Evolutionary conservation across 2,113 vertebrate genomes (phyloP).

Genomic region (Laticauda colubrina): DNA sequence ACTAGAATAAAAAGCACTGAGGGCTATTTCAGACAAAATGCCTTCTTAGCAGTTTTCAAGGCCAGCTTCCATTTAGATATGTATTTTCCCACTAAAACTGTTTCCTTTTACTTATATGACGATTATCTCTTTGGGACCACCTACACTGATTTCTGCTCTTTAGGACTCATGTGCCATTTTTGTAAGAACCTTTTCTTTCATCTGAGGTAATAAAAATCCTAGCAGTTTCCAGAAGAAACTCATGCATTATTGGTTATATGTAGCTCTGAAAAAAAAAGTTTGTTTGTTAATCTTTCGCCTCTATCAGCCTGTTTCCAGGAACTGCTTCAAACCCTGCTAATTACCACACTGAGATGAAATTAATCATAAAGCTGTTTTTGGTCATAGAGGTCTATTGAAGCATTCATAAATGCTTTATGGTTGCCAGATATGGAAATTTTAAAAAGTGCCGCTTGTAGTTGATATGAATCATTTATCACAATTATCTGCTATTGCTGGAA

Average conservation of each 20-base stretch:
- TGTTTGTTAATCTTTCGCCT: slow-evolving; percentile 63
- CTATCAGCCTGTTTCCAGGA: slow-evolving; percentile 55
- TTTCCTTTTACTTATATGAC: not conserved
- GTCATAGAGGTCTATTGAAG: slow-evolving; percentile 55
- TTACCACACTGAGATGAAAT: slow-evolving; percentile 70
- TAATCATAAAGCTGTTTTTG: slow-evolving; percentile 70
- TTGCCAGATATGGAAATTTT: slow-evolving; percentile 67
- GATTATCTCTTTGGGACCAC: not conserved
- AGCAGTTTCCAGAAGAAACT: slow-evolving; percentile 46
- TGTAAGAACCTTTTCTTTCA: not conserved
- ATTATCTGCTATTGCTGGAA: slow-evolving; percentile 67
- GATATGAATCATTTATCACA: slow-evolving; percentile 73
- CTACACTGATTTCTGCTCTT: not conserved
- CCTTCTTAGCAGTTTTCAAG: not conserved
- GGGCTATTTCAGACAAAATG: not conserved
- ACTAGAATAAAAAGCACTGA: not conserved
- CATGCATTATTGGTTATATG: slow-evolving; percentile 41
- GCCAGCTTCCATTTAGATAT: not conserved
- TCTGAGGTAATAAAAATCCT: slow-evolving; percentile 28
- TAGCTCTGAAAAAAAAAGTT: slow-evolving; percentile 12
- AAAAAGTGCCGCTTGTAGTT: slow-evolving; percentile 55
- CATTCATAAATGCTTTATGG: slow-evolving; percentile 56
- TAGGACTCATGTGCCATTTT: not conserved
- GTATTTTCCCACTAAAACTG: not conserved
- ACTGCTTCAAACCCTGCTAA: slow-evolving; percentile 69